Evolutionary conservation across 2,797 vertebrate species (phyloP).

Genomic region (Lindbergichthys nudifrons): DNA sequence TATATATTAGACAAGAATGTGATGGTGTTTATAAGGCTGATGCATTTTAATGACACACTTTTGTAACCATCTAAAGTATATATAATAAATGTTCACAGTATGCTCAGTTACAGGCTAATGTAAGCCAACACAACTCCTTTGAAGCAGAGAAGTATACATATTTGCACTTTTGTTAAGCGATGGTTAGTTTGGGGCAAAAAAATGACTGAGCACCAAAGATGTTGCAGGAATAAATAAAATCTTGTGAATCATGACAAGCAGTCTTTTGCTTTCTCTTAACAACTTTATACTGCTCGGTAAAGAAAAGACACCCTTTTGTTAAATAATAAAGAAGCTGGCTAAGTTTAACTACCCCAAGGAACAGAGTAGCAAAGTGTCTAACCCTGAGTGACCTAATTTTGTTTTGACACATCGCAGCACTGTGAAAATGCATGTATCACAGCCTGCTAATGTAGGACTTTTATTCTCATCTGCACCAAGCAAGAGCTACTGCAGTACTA

Average conservation of each 20-base stretch:
- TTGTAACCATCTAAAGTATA: no score
- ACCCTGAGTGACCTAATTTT: slow-evolving; percentile 40
- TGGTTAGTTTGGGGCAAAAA: no score
- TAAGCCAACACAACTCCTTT: no score
- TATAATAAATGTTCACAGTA: no score
- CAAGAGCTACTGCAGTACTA: neutral
- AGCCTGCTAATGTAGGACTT: slow-evolving; percentile 2
- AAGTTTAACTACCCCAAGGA: slow-evolving; percentile 18
- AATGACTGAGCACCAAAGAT: neutral
- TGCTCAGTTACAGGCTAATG: no score
- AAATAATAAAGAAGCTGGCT: slow-evolving; percentile 15
- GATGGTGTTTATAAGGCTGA: no score
- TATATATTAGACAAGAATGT: no score
- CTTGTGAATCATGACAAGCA: neutral
- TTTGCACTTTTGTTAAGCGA: no score
- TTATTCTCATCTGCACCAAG: neutral
- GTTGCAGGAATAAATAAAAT: neutral
- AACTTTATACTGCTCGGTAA: neutral
- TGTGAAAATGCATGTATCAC: slow-evolving; percentile 33
- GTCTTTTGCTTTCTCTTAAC: neutral
- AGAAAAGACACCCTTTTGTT: neutral
- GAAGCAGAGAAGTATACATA: no score
- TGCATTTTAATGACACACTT: no score
- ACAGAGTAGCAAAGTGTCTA: slow-evolving; percentile 31
- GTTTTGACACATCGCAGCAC: slow-evolving; percentile 16